Percentiles rank a stretch among this genome's conserved stretches.
Conservation (phyloP, 2,113 vertebrate species). For the Chamaetylas fuelleborni region DNA sequence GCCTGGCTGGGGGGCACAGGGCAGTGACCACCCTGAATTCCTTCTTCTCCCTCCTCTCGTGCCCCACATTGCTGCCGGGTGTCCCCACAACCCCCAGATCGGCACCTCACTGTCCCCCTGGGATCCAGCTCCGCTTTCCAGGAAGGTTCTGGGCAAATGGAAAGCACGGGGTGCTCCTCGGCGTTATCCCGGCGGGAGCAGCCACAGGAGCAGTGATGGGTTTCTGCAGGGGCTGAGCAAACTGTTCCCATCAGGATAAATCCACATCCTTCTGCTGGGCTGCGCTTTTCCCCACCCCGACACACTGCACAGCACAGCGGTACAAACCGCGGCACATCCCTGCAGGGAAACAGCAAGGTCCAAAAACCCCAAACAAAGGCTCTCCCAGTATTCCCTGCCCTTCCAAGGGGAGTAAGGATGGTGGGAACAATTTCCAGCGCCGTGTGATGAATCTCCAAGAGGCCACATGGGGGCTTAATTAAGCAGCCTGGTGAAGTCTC, state of each 20-base stretch:
- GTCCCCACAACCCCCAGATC: neutral
- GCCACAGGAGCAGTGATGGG: neutral
- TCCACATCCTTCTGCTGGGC: neutral
- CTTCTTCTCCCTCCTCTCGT: neutral
- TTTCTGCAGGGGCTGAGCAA: neutral
- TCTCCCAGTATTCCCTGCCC: neutral
- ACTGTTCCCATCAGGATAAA: neutral
- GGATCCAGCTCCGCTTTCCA: neutral
- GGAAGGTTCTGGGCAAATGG: neutral
- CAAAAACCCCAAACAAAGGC: conserved; percentile 1
- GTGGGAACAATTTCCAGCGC: neutral
- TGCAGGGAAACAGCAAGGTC: neutral
- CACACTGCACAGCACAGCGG: neutral
- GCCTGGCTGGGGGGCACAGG: neutral
- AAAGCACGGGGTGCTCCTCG: neutral
- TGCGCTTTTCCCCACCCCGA: neutral
- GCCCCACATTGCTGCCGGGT: neutral
- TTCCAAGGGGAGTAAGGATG: neutral
- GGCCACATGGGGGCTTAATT: conserved; percentile 68
- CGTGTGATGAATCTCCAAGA: conserved; percentile 42
- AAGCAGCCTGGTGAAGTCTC: conserved; percentile 61
- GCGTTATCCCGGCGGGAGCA: neutral
- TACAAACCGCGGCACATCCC: neutral
- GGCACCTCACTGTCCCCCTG: fast-evolving
- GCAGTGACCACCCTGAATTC: no score